phyloP scores from a whole-genome alignment of 1,140 invertebrate species.

The Drosophila paulistorum region DNA sequence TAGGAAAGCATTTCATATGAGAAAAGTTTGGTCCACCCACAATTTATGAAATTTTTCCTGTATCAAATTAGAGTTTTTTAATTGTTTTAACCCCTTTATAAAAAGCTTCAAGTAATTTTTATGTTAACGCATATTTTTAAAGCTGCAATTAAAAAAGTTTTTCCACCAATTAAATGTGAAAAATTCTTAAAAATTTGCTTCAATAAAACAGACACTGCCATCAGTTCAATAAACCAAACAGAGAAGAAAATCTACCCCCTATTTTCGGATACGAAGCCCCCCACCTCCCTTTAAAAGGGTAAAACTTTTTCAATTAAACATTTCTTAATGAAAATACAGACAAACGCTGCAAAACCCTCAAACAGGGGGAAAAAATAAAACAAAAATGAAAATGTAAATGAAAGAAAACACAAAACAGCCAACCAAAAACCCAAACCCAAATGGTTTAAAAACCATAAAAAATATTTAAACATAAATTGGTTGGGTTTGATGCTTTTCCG shows the following conservation, averaged over 20 bases:
- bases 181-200: conserved; percentile 6
- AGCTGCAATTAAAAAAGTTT: conserved; percentile 5
- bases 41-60: neutral
- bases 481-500: conserved; percentile 46
- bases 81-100: neutral
- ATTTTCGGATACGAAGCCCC: too few relatives aligned
- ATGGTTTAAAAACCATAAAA: conserved; percentile 48
- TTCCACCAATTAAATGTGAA: conserved; percentile 2
- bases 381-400: conserved; percentile 1
- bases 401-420: conserved; percentile 4
- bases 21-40: too few relatives aligned
- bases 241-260: conserved; percentile 6
- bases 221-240: conserved; percentile 54
- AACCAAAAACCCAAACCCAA: conserved; percentile 10
- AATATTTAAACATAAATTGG: conserved; percentile 66
- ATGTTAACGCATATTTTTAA: neutral
- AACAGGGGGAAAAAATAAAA: conserved; percentile 17
- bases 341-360: conserved; percentile 19
- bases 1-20: too few relatives aligned
- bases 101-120: neutral
- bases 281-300: conserved; percentile 46
- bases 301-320: conserved; percentile 78
- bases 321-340: conserved; percentile 70
- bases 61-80: neutral
- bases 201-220: conserved; percentile 33